Evolutionary conservation across 2,113 vertebrate species (phyloP).

Genomic region (Heterocephalus glaber): DNA sequence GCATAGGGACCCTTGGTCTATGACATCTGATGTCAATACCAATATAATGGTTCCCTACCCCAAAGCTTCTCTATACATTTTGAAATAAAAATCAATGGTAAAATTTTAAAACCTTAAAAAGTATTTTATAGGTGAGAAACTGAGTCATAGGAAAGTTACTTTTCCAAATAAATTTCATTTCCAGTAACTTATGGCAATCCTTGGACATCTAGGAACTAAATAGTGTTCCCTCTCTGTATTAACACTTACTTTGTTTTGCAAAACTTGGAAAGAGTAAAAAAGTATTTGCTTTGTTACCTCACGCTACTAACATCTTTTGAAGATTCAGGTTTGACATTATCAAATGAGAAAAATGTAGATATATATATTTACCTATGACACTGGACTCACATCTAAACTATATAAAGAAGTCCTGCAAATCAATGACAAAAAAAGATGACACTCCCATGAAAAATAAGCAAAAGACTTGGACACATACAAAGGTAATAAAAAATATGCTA

Average conservation of each 20-base stretch:
- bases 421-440: background rate
- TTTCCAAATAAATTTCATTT: conserved; percentile 33
- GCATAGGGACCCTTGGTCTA: background rate
- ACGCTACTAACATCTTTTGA: conserved; percentile 23
- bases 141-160: background rate
- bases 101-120: background rate
- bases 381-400: background rate
- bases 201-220: background rate
- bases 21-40: background rate
- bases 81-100: conserved; percentile 4
- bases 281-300: background rate
- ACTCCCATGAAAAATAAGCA: background rate
- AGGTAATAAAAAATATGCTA: background rate
- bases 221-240: background rate
- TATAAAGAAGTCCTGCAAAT: background rate
- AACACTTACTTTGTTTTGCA: conserved; percentile 3
- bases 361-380: background rate
- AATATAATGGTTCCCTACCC: background rate
- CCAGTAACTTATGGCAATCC: background rate
- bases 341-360: conserved; percentile 4
- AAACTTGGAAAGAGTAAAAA: background rate
- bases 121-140: background rate
- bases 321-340: background rate
- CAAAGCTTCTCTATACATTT: conserved; percentile 11
- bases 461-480: background rate